Evolutionary conservation across 2,888 invertebrate genomes (phyloP).

Genomic region (Protonemura montana): DNA sequence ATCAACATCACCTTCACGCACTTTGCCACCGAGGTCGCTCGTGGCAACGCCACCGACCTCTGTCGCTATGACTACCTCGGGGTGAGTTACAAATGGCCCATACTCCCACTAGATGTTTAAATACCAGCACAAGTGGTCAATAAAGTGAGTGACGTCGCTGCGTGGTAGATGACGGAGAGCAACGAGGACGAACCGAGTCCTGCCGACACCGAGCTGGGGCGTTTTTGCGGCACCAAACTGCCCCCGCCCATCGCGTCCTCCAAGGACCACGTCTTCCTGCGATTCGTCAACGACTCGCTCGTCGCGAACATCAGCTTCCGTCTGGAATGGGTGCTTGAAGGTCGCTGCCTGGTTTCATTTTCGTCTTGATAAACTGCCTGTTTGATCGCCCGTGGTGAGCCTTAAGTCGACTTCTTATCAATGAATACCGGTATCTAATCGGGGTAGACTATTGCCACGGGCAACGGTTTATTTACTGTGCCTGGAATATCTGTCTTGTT

Average conservation of each 20-base stretch:
- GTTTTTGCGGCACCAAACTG: slow-evolving; percentile 56
- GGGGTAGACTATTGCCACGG: too few species aligned
- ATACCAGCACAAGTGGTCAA: too few species aligned
- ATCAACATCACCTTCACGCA: slow-evolving; percentile 85
- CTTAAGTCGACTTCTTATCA: too few species aligned
- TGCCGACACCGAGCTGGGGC: slow-evolving; percentile 51
- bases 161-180: slow-evolving; percentile 63
- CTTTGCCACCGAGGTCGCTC: slow-evolving; percentile 67
- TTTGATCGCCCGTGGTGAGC: too few species aligned
- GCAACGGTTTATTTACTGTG: too few species aligned
- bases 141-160: not conserved
- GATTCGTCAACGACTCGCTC: slow-evolving; percentile 69
- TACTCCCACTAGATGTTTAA: too few species aligned
- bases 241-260: slow-evolving; percentile 67
- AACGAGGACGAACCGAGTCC: slow-evolving; percentile 54
- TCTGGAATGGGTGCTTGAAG: slow-evolving; percentile 79
- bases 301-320: slow-evolving; percentile 73
- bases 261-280: slow-evolving; percentile 67
- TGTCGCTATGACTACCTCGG: slow-evolving; percentile 72
- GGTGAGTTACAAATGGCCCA: slow-evolving; percentile 55
- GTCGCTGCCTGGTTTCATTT: slow-evolving; percentile 55
- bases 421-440: too few species aligned
- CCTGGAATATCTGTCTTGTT: too few species aligned
- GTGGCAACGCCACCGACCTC: not conserved
- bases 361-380: too few species aligned